A percentile compares a stretch with the other conserved stretches of the same genome.
Evolutionary conservation across 2,113 vertebrate genomes (phyloP).

Genomic region (Amphiprion ocellaris): DNA sequence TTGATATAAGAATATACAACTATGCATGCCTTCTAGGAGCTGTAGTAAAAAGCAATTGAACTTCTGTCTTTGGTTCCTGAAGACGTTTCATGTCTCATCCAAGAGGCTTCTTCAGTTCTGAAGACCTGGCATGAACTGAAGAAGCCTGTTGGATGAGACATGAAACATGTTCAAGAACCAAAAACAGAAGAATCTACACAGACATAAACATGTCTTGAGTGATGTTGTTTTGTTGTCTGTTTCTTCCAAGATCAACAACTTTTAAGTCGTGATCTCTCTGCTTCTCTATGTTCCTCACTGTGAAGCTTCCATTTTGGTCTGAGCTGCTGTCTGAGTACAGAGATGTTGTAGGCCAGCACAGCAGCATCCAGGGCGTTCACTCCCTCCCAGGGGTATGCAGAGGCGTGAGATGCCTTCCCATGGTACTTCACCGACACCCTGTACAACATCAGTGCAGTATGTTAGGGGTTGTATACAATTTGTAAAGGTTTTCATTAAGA

Average conservation of each 20-base stretch:
- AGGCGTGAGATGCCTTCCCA: constrained; percentile 90
- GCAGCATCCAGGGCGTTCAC: constrained; percentile 94
- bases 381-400: constrained; percentile 93
- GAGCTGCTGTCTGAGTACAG: constrained; percentile 92
- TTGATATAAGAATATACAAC: too few relatives aligned
- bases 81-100: too few relatives aligned
- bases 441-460: constrained; percentile 38
- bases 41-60: too few relatives aligned
- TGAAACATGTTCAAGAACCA: too few relatives aligned
- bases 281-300: constrained; percentile 79
- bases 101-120: too few relatives aligned
- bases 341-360: constrained; percentile 92
- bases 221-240: neutral
- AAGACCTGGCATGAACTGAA: too few relatives aligned
- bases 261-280: neutral
- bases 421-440: constrained; percentile 92
- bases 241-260: neutral
- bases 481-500: neutral
- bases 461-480: neutral
- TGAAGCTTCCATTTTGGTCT: constrained; percentile 92
- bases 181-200: too few relatives aligned
- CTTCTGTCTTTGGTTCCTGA: too few relatives aligned
- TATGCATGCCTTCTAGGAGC: too few relatives aligned
- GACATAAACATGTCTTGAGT: neutral
- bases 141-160: too few relatives aligned